Base-by-base conservation (phyloP, 1,140 invertebrate genomes). In the Euwallacea fornicatus region DNA sequence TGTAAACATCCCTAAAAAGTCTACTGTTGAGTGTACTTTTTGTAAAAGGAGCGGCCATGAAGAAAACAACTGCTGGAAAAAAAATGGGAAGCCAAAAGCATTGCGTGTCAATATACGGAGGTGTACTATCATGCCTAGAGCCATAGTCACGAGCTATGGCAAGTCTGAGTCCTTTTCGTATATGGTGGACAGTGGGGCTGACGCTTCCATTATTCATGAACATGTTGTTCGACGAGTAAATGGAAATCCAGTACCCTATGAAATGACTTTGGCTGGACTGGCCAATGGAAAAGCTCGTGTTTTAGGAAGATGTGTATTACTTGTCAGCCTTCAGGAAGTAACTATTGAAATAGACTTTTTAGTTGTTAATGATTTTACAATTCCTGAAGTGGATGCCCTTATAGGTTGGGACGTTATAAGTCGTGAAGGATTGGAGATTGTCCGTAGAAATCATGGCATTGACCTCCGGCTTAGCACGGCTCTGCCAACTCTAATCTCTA, bases 361-460 rank as follows among this genome's bases (percentile, higher is more conserved):
- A 7, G 42, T 66, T 42, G 65, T 66, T 13, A 15, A 16, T 58
- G 61, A 71, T 42, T 41, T 46, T 41, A 50, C 50, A 9, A 66
- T 71, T 6, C 69, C 69, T 13, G 63, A 66, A 10, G 11, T 71
- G 42, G 69, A 71, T 58, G 62, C 60, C 21, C 61, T 71, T 15
- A 71, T 65, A 11, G 63, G 69, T 16, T 66, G 62, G 54, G 69
- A 71, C 42, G 69, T 66, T 46, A 71, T 59, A 10, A 54, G 46
- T 42, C 42, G 16, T 47, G 55, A 13, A 16, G 47, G 46, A 42
- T 50, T 55, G 44, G 16, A 62, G 10, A 42, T 61, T 6, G 21
- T 53, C 16, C 61, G 62, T 10, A 69, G 43, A 13, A 16, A 2
- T 41, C 46, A 62, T n/a, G 66, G 47, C 7, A n/a, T 69, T 8